These are phyloP conservation scores for Drosophila rhopaloa DNA, from an alignment of 1,140 invertebrate genomes.

Conservation along the genomic window DNA sequence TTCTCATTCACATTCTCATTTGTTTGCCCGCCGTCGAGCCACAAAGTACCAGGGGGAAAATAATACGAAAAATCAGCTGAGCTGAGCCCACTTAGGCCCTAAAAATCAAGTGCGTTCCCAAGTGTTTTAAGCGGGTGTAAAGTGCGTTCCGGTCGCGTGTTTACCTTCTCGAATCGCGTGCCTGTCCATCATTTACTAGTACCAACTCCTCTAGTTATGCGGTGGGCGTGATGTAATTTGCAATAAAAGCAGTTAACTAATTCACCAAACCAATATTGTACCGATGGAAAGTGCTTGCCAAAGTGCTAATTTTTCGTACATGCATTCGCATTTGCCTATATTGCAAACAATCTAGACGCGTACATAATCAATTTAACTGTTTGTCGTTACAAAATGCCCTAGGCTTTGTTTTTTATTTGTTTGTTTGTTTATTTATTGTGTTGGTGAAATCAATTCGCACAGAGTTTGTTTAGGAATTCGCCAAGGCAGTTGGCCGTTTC, in stretches of 20 bases:
- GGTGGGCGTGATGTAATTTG: conserved; percentile 81
- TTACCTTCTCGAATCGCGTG: conserved; percentile 62
- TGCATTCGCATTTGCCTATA: conserved; percentile 21
- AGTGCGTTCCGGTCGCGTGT: conserved; percentile 78
- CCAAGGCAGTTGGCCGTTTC: conserved; percentile 16
- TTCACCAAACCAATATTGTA: conserved; percentile 54
- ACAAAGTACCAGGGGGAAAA: conserved; percentile 18
- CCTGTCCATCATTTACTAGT: conserved; percentile 32
- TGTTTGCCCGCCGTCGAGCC: conserved; percentile 58
- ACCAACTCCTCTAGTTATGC: conserved; percentile 23
- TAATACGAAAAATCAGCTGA: conserved; percentile 5
- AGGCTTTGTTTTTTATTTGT: conserved; percentile 26
- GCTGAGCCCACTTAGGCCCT: neutral
- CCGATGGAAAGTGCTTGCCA: conserved; percentile 30
- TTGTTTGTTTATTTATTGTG: conserved; percentile 12
- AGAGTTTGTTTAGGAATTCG: conserved; percentile 61
- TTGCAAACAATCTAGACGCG: conserved; percentile 35
- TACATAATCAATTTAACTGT: conserved; percentile 74
- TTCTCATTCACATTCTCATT: conserved; percentile 50
- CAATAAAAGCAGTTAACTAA: conserved; percentile 77
- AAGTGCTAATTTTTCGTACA: conserved; percentile 71
- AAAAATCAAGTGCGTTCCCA: conserved; percentile 55
- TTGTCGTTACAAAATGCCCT: conserved; percentile 66
- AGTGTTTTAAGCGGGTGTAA: conserved; percentile 46
- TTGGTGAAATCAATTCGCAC: conserved; percentile 40